Evolutionary conservation across 2,797 vertebrate genomes (phyloP), one percentile per base, ranked within the genome.

Genomic region (Botia kubotai): DNA sequence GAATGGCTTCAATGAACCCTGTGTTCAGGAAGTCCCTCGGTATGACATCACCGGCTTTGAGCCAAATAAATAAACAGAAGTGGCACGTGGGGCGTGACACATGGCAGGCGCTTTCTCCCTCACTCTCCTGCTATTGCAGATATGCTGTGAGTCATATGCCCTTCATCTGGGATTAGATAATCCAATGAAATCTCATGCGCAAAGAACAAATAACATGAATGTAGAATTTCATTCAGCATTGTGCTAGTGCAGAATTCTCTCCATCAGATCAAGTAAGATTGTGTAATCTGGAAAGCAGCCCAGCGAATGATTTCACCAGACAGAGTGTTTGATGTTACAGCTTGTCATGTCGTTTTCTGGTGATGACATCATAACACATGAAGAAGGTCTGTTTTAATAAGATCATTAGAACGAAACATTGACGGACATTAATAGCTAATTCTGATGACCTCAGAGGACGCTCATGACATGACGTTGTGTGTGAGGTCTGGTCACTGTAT

Each of bases 1-100:
- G 83, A 79, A 66, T 63, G 90, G 78, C 82, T 88, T 92, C 92
- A 94, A 94, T 91, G 91, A 93, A 91, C 84, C 89, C 76, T 91
- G 91, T 94, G 93, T 95, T 93, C 87, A 92, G 88, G 89, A 94
- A 91, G 90, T 92, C 87, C 89, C 88, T 87, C 84, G 81, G 50
- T 78, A 90, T 93, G 91, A 94, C 92, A 91, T 94, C 94, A 93
- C 82, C 84, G 6, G 1, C 75, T 65, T 70, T 68, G 66, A 84
- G 79, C 78, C 75, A 80, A 71, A 76, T 62, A 57, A 85, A 87
- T 83, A 89, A 81, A 87, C 77, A 52, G 72, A 77, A 52, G 83
- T 33, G 69, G 77, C 89, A 89, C 80, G 87, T 91, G 88, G 88
- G 87, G 81, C 46, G 68, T 23, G 46, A 81, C 73, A 84, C 21